Conservation (phyloP, 1,140 invertebrate genomes). For the Drosophila nasuta region DNA sequence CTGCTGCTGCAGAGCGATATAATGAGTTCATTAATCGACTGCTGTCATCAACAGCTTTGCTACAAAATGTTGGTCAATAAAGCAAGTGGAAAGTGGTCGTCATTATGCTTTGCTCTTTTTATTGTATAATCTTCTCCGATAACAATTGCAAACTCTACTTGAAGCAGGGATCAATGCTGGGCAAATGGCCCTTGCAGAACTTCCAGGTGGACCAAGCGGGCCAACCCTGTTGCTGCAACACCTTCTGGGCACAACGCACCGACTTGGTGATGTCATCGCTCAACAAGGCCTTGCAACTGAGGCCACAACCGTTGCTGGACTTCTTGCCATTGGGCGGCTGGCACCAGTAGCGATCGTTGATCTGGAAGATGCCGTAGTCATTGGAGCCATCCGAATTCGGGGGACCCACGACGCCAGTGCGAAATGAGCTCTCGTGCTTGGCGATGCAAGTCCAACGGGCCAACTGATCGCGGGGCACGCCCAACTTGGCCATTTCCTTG, state of each 20-base stretch:
- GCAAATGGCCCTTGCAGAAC: slow-evolving; percentile 58
- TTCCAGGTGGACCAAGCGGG: slow-evolving; percentile 64
- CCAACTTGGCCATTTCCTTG: slow-evolving; percentile 45
- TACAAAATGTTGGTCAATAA: slow-evolving; percentile 44
- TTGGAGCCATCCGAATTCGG: slow-evolving; percentile 57
- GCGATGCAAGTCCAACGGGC: slow-evolving; percentile 56
- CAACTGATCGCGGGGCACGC: slow-evolving; percentile 49
- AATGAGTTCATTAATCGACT: slow-evolving; percentile 44
- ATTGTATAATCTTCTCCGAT: slow-evolving; percentile 45
- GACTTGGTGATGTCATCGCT: slow-evolving; percentile 50
- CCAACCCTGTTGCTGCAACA: slow-evolving; percentile 61
- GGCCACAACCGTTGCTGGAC: slow-evolving; percentile 50
- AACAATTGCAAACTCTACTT: slow-evolving; percentile 14
- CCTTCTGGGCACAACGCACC: slow-evolving; percentile 56
- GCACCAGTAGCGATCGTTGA: slow-evolving; percentile 75
- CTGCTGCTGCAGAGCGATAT: neutral
- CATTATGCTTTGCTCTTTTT: neutral
- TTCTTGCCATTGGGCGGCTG: slow-evolving; percentile 33
- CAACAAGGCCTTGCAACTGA: slow-evolving; percentile 49
- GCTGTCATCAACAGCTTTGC: neutral
- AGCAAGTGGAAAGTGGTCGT: slow-evolving; percentile 36
- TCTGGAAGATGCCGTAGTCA: slow-evolving; percentile 75
- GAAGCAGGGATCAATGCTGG: slow-evolving; percentile 69
- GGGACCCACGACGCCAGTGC: slow-evolving; percentile 51
- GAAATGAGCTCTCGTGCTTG: slow-evolving; percentile 56